Conservation (phyloP, 37 sponge, comb jelly and placozoan genomes). For the Theonella swinhoei region DNA sequence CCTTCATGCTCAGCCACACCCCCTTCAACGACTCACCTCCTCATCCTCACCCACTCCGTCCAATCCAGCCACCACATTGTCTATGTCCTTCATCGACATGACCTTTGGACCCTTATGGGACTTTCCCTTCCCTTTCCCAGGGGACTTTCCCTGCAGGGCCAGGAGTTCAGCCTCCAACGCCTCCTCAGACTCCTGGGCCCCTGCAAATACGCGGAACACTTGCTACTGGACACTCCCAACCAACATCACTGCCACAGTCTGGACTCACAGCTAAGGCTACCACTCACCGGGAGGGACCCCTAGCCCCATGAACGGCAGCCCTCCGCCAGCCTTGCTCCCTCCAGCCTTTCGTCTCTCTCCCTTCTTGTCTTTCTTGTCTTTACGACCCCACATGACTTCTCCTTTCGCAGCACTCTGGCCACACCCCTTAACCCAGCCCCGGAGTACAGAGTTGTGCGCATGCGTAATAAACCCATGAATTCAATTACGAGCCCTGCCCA, state of each 20-base stretch:
- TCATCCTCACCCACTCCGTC: slow-evolving; percentile 51
- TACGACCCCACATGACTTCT: slow-evolving; percentile 1
- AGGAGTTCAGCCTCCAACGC: slow-evolving; percentile 85
- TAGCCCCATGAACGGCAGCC: neutral
- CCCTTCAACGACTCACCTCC: no score
- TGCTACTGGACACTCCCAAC: no score
- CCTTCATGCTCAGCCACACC: neutral
- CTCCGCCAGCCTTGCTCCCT: neutral
- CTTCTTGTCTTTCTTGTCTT: neutral
- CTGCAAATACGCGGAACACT: no score
- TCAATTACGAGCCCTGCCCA: no score
- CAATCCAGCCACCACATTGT: slow-evolving; percentile 50
- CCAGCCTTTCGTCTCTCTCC: neutral
- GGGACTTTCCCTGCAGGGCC: slow-evolving; percentile 63
- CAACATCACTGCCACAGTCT: no score
- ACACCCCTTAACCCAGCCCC: neutral
- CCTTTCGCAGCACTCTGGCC: neutral
- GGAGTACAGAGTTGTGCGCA: no score
- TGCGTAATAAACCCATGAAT: no score
- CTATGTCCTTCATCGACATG: slow-evolving; percentile 42
- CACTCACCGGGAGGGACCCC: neutral
- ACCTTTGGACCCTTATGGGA: slow-evolving; percentile 1
- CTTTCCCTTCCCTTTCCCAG: slow-evolving; percentile 14
- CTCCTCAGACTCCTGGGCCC: slow-evolving; percentile 29
- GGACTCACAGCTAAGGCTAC: no score